These are phyloP conservation scores for Takifugu rubripes DNA, from an alignment of 2,797 vertebrate genomes.

Conservation along the genomic window DNA sequence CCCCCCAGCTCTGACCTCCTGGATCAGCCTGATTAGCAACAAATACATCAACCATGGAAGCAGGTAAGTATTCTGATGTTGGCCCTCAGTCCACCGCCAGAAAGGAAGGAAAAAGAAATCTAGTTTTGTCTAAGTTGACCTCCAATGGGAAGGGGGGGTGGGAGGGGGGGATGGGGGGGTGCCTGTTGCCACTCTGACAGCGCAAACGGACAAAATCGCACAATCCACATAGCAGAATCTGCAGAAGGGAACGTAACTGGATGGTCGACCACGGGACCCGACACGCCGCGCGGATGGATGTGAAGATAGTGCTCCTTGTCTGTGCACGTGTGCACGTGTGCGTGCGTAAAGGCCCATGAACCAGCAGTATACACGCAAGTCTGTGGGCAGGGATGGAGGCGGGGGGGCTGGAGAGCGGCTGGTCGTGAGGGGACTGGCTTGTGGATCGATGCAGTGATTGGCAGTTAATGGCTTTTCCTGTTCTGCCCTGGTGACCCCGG, in stretches of 20 bases:
- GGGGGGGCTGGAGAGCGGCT: constrained; percentile 40
- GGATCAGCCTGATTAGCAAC: constrained; percentile 78
- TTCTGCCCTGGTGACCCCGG: constrained; percentile 82
- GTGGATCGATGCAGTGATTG: constrained; percentile 85
- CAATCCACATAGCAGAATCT: constrained; percentile 10
- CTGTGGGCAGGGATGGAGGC: constrained; percentile 37
- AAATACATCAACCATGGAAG: constrained; percentile 79
- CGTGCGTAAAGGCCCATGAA: constrained; percentile 52
- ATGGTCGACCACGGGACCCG: constrained; percentile 15
- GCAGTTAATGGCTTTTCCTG: constrained; percentile 86
- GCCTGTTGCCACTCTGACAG: constrained; percentile 39
- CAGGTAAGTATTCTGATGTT: constrained; percentile 83
- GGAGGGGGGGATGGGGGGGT: constrained; percentile 2
- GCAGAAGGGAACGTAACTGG: constrained; percentile 34
- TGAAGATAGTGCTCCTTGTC: constrained; percentile 19
- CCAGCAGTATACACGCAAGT: constrained; percentile 27
- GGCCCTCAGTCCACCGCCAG: constrained; percentile 68
- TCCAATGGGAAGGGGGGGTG: constrained; percentile 18
- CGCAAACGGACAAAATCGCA: constrained; percentile 5
- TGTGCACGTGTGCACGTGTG: constrained; percentile 11
- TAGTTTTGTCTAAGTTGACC: constrained; percentile 63
- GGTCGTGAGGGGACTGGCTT: constrained; percentile 69
- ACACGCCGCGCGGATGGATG: not conserved
- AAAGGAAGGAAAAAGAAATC: constrained; percentile 56
- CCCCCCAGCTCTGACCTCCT: constrained; percentile 77